Conservation (phyloP, 2,888 invertebrate genomes). For the Brachypalpus laphriformis region DNA sequence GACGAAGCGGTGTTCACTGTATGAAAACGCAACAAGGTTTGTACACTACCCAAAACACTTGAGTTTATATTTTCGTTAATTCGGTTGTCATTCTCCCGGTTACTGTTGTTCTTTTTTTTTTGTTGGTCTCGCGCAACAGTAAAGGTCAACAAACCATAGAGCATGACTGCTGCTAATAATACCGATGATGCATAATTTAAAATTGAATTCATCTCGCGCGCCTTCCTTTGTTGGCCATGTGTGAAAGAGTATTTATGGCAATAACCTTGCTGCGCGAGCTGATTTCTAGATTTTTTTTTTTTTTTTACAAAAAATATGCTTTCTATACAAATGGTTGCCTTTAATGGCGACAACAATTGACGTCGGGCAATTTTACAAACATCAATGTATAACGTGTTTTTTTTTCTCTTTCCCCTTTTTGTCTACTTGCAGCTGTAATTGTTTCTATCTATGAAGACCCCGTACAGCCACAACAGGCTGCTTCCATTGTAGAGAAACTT, state of each 20-base stretch:
- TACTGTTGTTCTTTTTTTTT: neutral
- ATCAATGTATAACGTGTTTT: constrained; percentile 53
- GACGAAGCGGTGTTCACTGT: constrained; percentile 97
- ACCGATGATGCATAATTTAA: constrained; percentile 44
- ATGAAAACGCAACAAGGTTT: constrained; percentile 97
- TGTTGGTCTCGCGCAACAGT: constrained; percentile 13
- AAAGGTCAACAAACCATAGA: constrained; percentile 65
- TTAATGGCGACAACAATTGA: constrained; percentile 49
- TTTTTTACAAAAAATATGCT: constrained; percentile 2
- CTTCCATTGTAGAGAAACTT: constrained; percentile 98
- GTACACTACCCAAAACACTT: constrained; percentile 72
- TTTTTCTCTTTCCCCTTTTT: constrained; percentile 41
- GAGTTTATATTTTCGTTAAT: neutral
- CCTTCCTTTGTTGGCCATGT: constrained; percentile 17
- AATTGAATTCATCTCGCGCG: constrained; percentile 41
- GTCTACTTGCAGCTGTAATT: constrained; percentile 91
- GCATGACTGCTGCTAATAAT: constrained; percentile 27
- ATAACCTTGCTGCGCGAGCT: constrained; percentile 53
- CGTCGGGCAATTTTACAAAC: constrained; percentile 6
- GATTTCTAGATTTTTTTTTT: constrained; percentile 29
- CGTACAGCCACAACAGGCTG: constrained; percentile 97
- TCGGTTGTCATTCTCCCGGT: constrained; percentile 6
- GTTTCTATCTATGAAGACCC: constrained; percentile 97
- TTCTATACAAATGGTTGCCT: constrained; percentile 36
- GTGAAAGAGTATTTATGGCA: constrained; percentile 47